Evolutionary conservation across 2,888 invertebrate species (phyloP).

Genomic region (Drosophila mulleri): DNA sequence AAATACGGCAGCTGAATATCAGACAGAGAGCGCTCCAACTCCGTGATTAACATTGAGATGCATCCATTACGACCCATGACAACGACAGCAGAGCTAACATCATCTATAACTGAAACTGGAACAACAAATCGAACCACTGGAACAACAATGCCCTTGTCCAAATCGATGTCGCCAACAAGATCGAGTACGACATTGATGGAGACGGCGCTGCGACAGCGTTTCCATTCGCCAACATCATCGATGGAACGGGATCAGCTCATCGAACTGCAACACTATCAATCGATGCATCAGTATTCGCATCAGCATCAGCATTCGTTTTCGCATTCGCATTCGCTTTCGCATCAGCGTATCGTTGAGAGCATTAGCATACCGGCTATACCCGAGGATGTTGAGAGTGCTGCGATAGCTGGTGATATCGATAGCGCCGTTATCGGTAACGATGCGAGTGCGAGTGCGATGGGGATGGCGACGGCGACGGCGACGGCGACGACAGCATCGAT

Average conservation of each 20-base stretch:
- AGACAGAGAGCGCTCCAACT: constrained; percentile 83
- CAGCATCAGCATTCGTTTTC: constrained; percentile 22
- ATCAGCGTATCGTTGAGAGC: constrained; percentile 46
- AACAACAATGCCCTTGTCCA: constrained; percentile 43
- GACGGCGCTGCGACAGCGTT: constrained; percentile 63
- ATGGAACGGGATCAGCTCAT: constrained; percentile 35
- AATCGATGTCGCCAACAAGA: constrained; percentile 49
- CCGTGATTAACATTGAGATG: constrained; percentile 82
- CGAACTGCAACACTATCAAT: constrained; percentile 43
- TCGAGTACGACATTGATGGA: constrained; percentile 35
- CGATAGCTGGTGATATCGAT: constrained; percentile 19
- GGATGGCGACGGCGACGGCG: not conserved
- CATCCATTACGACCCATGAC: constrained; percentile 61
- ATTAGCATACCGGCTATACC: constrained; percentile 73
- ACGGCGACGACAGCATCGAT: constrained; percentile 28
- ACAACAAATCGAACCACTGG: constrained; percentile 1
- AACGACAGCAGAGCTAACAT: constrained; percentile 17
- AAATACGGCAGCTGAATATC: constrained; percentile 85
- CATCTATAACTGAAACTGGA: constrained; percentile 14
- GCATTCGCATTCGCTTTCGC: constrained; percentile 29
- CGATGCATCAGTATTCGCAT: constrained; percentile 41
- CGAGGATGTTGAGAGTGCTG: constrained; percentile 70
- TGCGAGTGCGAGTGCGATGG: constrained; percentile 9
- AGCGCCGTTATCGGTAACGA: constrained; percentile 10
- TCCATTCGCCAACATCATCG: constrained; percentile 40